Percentiles rank a stretch among this genome's conserved stretches.
phyloP scores from a whole-genome alignment of 2,113 vertebrate species.

The Charina bottae region DNA sequence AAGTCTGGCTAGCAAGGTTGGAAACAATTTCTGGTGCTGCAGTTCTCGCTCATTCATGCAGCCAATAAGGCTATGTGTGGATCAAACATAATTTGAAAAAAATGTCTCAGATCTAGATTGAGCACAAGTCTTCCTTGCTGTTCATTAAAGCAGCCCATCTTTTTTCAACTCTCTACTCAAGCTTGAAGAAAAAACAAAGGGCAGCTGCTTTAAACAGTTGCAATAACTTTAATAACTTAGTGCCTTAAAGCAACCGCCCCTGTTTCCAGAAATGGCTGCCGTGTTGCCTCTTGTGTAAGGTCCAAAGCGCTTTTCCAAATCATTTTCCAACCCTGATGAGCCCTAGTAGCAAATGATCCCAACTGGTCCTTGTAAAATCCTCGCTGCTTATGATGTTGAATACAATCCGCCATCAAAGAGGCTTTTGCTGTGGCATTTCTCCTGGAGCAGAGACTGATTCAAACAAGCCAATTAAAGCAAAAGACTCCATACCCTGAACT shows the following conservation, averaged over 20 bases:
- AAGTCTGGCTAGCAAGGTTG: neutral
- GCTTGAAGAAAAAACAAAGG: neutral
- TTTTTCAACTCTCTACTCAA: neutral
- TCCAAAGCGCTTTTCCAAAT: neutral
- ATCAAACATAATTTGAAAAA: neutral
- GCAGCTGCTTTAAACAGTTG: neutral
- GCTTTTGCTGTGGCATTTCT: neutral
- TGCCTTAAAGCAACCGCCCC: neutral
- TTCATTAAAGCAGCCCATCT: neutral
- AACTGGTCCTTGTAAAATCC: neutral
- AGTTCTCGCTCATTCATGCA: neutral
- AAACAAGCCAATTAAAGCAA: slow-evolving; percentile 11
- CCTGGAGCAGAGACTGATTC: neutral
- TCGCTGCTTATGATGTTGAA: neutral
- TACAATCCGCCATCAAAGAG: neutral
- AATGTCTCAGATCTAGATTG: neutral
- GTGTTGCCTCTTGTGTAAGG: neutral
- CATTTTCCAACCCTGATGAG: neutral
- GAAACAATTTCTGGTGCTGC: neutral
- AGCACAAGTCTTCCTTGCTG: neutral
- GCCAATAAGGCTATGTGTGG: neutral
- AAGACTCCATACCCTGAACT: neutral
- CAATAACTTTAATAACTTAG: neutral
- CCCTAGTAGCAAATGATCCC: neutral
- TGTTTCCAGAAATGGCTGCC: neutral